phyloP scores from a whole-genome alignment of 1,140 invertebrate genomes.

The Diabrotica virgifera region DNA sequence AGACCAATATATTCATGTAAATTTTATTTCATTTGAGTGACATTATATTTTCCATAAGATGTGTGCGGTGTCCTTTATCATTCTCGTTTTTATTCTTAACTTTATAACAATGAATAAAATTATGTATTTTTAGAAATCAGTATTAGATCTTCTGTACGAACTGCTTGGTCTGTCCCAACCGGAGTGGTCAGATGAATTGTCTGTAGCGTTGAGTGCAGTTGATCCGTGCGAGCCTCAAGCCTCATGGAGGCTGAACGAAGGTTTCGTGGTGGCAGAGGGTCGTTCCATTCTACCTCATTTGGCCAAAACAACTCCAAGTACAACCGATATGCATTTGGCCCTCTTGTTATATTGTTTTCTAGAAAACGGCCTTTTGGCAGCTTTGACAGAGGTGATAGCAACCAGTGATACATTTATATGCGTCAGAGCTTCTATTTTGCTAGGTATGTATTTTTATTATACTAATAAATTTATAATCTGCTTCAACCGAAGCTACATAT shows the following conservation, averaged over 20 bases:
- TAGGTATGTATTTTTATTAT: conserved; percentile 54
- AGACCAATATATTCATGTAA: no score
- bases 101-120: no score
- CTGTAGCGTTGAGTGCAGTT: conserved; percentile 79
- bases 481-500: no score
- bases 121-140: conserved; percentile 74
- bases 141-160: conserved; percentile 89
- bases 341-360: conserved; percentile 84
- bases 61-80: no score
- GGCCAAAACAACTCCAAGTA: conserved; percentile 78
- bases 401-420: conserved; percentile 85
- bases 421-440: conserved; percentile 82
- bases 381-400: conserved; percentile 87
- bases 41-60: no score
- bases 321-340: conserved; percentile 88
- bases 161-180: conserved; percentile 80
- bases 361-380: conserved; percentile 80
- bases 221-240: conserved; percentile 80
- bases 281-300: conserved; percentile 77
- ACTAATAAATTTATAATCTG: no score
- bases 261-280: conserved; percentile 89
- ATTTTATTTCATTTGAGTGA: no score
- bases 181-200: conserved; percentile 88
- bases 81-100: no score
- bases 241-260: conserved; percentile 84